These are phyloP conservation scores for Chroicocephalus ridibundus DNA, from an alignment of 2,113 vertebrate genomes.

Conservation along the genomic window DNA sequence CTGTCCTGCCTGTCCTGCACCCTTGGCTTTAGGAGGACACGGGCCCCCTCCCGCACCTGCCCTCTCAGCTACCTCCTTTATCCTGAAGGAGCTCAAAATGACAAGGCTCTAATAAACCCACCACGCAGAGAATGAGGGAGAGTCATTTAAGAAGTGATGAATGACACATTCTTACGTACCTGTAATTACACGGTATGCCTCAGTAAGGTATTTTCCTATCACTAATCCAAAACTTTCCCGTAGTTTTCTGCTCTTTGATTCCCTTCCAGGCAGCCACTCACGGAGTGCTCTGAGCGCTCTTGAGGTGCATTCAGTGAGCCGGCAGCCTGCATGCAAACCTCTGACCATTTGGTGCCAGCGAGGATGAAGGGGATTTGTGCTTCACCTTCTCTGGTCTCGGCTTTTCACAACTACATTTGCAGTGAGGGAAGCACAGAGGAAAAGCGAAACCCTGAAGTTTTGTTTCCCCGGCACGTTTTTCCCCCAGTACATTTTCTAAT, in stretches of 20 bases:
- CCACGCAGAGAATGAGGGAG: neutral
- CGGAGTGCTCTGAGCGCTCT: neutral
- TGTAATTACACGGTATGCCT: neutral
- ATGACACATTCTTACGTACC: conserved; percentile 2
- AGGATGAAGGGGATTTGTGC: neutral
- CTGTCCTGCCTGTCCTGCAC: neutral
- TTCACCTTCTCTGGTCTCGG: neutral
- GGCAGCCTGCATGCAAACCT: neutral
- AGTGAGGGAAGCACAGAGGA: neutral
- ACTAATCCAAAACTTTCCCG: neutral
- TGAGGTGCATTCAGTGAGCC: neutral
- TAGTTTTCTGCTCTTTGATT: neutral
- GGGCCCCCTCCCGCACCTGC: neutral
- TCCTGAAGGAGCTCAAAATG: neutral
- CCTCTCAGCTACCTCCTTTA: neutral
- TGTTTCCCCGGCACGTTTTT: neutral
- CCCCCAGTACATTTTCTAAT: neutral
- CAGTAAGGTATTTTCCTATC: neutral
- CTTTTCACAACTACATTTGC: neutral
- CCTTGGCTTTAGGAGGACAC: neutral
- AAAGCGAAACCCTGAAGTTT: neutral
- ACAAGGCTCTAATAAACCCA: neutral
- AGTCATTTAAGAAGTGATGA: conserved; percentile 18
- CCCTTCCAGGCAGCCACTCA: neutral
- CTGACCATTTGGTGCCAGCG: neutral